A percentile compares a stretch with the other conserved stretches of the same genome.
Conservation (phyloP, 2,888 invertebrate species). For the Biston betularia region DNA sequence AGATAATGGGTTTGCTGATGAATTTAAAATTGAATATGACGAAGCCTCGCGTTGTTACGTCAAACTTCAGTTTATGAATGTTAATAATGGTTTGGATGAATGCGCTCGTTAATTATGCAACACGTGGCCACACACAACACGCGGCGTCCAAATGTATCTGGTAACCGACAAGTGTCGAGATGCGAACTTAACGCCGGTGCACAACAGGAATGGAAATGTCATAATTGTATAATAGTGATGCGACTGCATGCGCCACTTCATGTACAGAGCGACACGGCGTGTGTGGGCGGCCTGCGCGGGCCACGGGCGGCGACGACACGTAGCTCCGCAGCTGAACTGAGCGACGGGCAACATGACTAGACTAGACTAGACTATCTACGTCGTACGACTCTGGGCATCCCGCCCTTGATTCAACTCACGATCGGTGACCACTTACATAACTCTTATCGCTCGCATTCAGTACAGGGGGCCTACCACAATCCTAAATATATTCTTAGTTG, state of each 20-base stretch:
- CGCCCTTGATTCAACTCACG: no score
- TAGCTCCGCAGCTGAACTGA: no score
- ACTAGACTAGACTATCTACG: no score
- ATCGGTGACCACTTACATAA: no score
- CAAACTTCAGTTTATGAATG: neutral
- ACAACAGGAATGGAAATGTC: neutral
- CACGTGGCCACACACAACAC: no score
- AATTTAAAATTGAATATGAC: no score
- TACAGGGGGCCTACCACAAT: no score
- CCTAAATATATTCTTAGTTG: no score
- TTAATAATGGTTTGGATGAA: neutral
- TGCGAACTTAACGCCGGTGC: neutral
- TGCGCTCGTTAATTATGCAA: conserved; percentile 7
- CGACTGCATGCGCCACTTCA: neutral
- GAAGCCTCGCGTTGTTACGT: neutral
- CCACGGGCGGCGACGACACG: neutral
- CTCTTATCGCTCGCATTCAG: no score
- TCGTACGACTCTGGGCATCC: no score
- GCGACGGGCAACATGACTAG: no score
- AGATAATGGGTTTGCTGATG: neutral
- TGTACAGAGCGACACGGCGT: neutral
- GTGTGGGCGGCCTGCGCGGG: neutral
- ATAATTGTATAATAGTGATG: neutral
- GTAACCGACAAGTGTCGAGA: neutral
- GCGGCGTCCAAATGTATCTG: no score